Evolutionary conservation across 2,888 invertebrate species (phyloP), one percentile per base, ranked within the genome.

Genomic region (Diplolepis rosae): DNA sequence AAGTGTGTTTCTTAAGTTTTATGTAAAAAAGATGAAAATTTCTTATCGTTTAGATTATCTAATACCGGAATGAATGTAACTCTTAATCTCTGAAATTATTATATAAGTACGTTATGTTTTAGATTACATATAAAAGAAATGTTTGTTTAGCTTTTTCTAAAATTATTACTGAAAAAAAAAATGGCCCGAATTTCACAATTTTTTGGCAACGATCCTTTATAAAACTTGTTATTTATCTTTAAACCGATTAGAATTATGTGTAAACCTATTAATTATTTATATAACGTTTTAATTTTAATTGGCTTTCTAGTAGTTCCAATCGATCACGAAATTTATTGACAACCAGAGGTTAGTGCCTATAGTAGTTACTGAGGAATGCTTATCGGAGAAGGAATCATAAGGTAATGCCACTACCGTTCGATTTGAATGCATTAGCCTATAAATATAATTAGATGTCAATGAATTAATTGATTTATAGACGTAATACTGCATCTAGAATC

Each of bases 401-500:
- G 76, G 77, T 61, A 73, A 61, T 68, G 71, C 72, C 72, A 68
- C 68, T 52, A 32, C 50, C 66, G 52, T 71, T 73, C 68, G 66
- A 70, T 66, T 68, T 66, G 74, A 72, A 77, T 78, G 71, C 70
- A 72, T 66, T 73, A 68, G 72, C 75, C 71, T 66, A 68, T 66
- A 65, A 66, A n/a, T 68, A 9, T 74, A 69, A 71, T 65, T 71
- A 68, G 66, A 69, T 70, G 72, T 77, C 75, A 71, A 79, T 74
- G 75, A 73, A 74, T 79, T 80, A 81, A 82, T 82, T 71, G 75
- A 78, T 73, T 61, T 74, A 78, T 77, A 75, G 39, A 79, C 76
- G 76, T 79, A 70, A 39, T 35, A 22, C n/a, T n/a, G 9, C 15
- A 50, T 68, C 15, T 9, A 54, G 9, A 54, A 15, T n/a, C 30